Evolutionary conservation across 1,140 invertebrate species (phyloP).

Genomic region (Anastrepha ludens): DNA sequence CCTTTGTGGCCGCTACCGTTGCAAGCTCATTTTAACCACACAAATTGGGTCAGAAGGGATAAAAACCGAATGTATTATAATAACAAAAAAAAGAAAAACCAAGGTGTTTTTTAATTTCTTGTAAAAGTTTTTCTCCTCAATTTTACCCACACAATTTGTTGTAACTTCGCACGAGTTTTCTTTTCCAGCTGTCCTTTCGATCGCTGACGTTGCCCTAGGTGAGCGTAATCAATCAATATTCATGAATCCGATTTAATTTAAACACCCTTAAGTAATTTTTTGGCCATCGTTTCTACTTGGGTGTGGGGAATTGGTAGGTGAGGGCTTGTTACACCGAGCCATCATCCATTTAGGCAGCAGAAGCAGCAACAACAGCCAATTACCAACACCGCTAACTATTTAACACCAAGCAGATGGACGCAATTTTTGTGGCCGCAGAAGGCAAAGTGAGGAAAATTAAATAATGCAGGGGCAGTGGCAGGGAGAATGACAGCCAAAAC

Average conservation of each 20-base stretch:
- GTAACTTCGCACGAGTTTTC: too few species aligned
- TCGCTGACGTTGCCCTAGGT: background rate
- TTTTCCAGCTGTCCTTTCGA: background rate
- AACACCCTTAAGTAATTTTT: constrained; percentile 18
- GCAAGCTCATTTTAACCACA: too few species aligned
- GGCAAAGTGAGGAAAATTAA: background rate
- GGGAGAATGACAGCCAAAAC: background rate
- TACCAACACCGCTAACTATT: constrained; percentile 43
- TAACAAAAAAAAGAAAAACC: too few species aligned
- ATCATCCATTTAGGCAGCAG: background rate
- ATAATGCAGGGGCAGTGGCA: background rate
- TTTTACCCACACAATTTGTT: too few species aligned
- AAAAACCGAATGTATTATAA: too few species aligned
- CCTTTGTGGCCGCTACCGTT: too few species aligned
- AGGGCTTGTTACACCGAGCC: too few species aligned
- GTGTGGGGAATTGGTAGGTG: too few species aligned
- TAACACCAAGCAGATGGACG: background rate
- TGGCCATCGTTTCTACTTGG: background rate
- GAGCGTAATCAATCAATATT: constrained; percentile 46
- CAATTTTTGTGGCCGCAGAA: background rate
- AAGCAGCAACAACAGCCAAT: constrained; percentile 15
- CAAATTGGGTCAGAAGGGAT: too few species aligned
- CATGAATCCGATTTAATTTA: constrained; percentile 48
- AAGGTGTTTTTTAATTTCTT: too few species aligned
- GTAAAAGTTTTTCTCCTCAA: too few species aligned